Conservation (phyloP, 1,140 invertebrate species). For the Cyphomyrmex costatus region DNA sequence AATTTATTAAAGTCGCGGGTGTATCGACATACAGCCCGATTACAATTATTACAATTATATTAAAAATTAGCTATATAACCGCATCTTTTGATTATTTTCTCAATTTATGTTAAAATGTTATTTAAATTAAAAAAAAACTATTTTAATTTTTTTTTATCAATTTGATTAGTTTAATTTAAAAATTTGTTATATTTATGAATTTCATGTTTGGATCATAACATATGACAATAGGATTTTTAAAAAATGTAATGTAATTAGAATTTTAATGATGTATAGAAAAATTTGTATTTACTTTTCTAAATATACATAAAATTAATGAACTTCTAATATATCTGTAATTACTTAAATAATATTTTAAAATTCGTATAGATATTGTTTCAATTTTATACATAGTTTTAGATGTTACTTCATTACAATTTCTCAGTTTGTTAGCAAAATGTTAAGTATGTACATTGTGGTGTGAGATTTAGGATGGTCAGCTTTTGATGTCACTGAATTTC, state of each 20-base stretch:
- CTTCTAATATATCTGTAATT: background rate
- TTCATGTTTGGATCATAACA: background rate
- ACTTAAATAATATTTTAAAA: background rate
- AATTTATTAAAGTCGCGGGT: slow-evolving; percentile 9
- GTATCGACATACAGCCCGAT: background rate
- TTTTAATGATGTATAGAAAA: no score
- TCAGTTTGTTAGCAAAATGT: slow-evolving; percentile 6
- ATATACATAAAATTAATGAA: background rate
- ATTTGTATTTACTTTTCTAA: background rate
- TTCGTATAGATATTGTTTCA: background rate
- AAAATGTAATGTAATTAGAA: no score
- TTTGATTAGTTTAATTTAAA: background rate
- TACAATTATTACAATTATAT: background rate
- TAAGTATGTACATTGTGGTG: slow-evolving; percentile 39
- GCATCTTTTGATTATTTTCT: background rate
- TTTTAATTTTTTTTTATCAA: background rate
- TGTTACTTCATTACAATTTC: background rate
- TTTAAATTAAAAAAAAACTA: background rate
- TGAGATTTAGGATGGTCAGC: slow-evolving; percentile 31
- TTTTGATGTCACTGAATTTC: slow-evolving; percentile 49
- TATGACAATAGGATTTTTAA: background rate
- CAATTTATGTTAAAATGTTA: background rate
- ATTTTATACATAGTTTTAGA: background rate
- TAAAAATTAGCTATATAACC: background rate
- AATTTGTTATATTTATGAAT: background rate